phyloP scores from a whole-genome alignment of 1,140 invertebrate genomes.

The Drosophila subobscura region DNA sequence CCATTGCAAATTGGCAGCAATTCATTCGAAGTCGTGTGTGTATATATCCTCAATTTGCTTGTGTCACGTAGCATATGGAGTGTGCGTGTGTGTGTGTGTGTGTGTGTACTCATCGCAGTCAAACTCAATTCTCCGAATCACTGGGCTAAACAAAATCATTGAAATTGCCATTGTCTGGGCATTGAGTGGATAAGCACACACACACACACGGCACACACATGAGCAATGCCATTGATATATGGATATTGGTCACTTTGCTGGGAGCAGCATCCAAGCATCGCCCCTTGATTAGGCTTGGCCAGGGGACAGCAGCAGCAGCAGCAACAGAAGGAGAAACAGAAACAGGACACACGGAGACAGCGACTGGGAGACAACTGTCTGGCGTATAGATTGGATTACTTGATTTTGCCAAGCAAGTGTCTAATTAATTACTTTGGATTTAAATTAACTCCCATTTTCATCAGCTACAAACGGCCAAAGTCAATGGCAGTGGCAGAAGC shows the following conservation, averaged over 20 bases:
- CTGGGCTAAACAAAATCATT: slow-evolving; percentile 81
- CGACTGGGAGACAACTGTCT: background rate
- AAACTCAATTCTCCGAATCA: slow-evolving; percentile 80
- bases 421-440: slow-evolving; percentile 82
- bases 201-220: slow-evolving; percentile 10
- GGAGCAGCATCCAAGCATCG: slow-evolving; percentile 13
- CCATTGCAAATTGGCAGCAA: slow-evolving; percentile 81
- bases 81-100: slow-evolving; percentile 6
- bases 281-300: background rate
- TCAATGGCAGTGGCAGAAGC: slow-evolving; percentile 25
- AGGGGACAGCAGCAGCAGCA: too few relatives aligned
- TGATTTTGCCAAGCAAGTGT: slow-evolving; percentile 51
- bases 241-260: slow-evolving; percentile 39
- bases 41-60: slow-evolving; percentile 40
- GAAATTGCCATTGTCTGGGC: slow-evolving; percentile 65
- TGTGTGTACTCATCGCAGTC: slow-evolving; percentile 19
- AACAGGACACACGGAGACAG: slow-evolving; percentile 9
- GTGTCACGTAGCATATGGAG: slow-evolving; percentile 43
- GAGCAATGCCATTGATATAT: slow-evolving; percentile 52
- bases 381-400: slow-evolving; percentile 38
- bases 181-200: slow-evolving; percentile 55
- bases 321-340: background rate
- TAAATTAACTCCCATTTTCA: slow-evolving; percentile 72
- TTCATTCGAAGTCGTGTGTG: slow-evolving; percentile 68
- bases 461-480: slow-evolving; percentile 43